A percentile compares a stretch with the other conserved stretches of the same genome.
Conservation (phyloP, 2,113 vertebrate genomes). For the Syngnathus typhle region DNA sequence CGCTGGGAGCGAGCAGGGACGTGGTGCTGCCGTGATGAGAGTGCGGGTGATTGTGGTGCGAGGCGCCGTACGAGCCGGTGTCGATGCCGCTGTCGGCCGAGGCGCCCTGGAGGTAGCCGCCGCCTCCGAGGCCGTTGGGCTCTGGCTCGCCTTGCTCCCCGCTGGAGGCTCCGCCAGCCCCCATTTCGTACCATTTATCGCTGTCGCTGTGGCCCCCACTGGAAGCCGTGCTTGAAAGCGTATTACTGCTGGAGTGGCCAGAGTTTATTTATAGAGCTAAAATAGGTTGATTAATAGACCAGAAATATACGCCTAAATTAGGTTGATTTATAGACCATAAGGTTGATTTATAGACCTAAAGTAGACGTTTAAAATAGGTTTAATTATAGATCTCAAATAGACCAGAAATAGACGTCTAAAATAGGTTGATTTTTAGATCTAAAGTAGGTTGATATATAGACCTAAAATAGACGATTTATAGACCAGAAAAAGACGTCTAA, state of each 20-base stretch:
- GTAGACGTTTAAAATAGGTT: no score
- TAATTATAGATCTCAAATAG: no score
- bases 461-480: no score
- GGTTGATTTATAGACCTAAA: no score
- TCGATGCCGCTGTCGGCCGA: conserved; percentile 93
- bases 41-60: conserved; percentile 58
- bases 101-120: conserved; percentile 86
- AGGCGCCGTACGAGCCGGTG: conserved; percentile 79
- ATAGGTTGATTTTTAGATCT: no score
- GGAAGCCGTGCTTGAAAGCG: conserved; percentile 91
- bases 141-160: conserved; percentile 80
- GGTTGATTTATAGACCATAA: no score
- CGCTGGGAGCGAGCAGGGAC: conserved; percentile 78
- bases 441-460: no score
- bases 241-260: conserved; percentile 96
- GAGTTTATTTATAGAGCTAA: no score
- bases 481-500: no score
- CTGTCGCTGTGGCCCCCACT: conserved; percentile 88
- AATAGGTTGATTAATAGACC: no score
- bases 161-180: conserved; percentile 69
- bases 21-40: conserved; percentile 81
- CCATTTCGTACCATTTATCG: conserved; percentile 91
- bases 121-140: conserved; percentile 82
- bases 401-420: no score
- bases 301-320: no score